Evolutionary conservation across 2,888 invertebrate species (phyloP), one percentile per base, ranked within the genome.

Genomic region (Panopea generosa): DNA sequence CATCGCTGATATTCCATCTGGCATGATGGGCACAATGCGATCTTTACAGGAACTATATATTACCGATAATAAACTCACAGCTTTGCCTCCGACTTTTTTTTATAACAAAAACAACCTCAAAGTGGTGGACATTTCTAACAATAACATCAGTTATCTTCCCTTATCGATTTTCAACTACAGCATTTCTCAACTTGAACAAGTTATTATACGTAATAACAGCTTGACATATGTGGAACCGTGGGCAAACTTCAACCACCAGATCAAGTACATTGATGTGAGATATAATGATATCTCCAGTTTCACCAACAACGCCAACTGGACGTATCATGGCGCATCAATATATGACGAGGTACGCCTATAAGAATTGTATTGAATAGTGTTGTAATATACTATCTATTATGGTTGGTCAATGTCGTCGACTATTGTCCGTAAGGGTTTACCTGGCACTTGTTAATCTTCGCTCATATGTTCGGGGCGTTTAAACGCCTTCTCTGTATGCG

Each of bases 141-240:
- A 57, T 24, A 16, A 0, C 3, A 2, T 57, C 38, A 40, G 9
- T 0, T n/a, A 20, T 24, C 29, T 57, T 6, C 20, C 16, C 18
- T 2, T 9, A 6, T 14, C n/a, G 11, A 16, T 57, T 9, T 57
- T 57, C 40, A 6, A 57, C 9, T 22, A 11, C 14, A 9, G 11
- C 9, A 33, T n/a, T n/a, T 9, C 11, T 16, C 0, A 3, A 4
- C 43, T 77, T 1, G 56, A 29, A 2, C 4, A 38, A 14, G 68
- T 77, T 2, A 24, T 72, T 18, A 9, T 73, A 38, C 52, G 62
- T 14, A 18, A 60, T 33, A 53, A 52, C 47, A 24, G 33, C 11
- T 27, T 77, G 20, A 45, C 45, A 1, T 33, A n/a, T 29, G 26
- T 66, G 22, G 73, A 77, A 33, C 73, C 77, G 1, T 77, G 77